phyloP scores from a whole-genome alignment of 2,797 vertebrate species.

The Dendrocincla fuliginosa region DNA sequence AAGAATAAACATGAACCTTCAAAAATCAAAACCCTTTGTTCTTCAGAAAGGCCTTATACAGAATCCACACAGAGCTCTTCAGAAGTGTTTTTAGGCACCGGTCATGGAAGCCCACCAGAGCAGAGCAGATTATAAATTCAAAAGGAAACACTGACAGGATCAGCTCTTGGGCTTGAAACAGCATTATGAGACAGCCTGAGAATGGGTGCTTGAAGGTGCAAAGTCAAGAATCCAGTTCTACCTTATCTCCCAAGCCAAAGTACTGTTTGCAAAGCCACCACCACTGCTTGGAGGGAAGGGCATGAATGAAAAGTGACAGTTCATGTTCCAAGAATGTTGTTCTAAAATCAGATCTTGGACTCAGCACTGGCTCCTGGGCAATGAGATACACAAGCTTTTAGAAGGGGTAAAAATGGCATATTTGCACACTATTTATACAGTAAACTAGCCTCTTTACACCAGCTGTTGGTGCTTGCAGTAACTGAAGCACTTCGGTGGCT shows the following conservation, averaged over 20 bases:
- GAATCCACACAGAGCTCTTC: neutral
- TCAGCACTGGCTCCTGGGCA: neutral
- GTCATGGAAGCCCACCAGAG: neutral
- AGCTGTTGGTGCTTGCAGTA: neutral
- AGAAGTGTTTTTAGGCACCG: neutral
- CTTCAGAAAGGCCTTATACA: neutral
- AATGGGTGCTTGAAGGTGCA: neutral
- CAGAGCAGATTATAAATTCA: neutral
- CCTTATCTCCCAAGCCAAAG: neutral
- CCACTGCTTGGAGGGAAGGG: neutral
- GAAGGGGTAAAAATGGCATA: neutral
- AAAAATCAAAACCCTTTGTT: neutral
- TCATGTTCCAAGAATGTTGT: neutral
- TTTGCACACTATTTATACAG: neutral
- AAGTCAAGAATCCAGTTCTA: neutral
- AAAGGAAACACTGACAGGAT: neutral
- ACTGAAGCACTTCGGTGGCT: constrained; percentile 15
- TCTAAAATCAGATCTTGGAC: neutral
- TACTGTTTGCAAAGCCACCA: neutral
- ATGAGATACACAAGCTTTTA: neutral
- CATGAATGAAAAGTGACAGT: neutral
- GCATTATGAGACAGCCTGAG: neutral
- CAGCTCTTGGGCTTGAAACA: neutral
- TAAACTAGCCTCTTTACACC: neutral
- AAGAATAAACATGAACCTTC: neutral